A percentile compares a stretch with the other conserved stretches of the same genome.
Evolutionary conservation across 2,888 invertebrate species (phyloP).

Genomic region (Hypomecis atomaria): DNA sequence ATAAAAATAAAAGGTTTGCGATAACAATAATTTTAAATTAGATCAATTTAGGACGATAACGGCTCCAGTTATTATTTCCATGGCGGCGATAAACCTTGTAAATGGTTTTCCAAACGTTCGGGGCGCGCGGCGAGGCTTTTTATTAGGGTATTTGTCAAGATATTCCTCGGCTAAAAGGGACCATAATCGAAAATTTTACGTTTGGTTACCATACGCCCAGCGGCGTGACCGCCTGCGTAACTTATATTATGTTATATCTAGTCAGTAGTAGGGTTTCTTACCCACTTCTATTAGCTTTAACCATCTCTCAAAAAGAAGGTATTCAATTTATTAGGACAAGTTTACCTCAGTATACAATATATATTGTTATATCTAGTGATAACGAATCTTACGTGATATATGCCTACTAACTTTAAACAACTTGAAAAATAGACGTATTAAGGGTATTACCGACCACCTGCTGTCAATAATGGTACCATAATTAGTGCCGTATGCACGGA

Average conservation of each 20-base stretch:
- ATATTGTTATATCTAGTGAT: too few relatives aligned
- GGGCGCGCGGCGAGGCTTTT: conserved; percentile 76
- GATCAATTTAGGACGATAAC: conserved; percentile 83
- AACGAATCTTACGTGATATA: too few relatives aligned
- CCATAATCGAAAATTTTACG: conserved; percentile 79
- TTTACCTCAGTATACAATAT: too few relatives aligned
- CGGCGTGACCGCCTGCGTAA: conserved; percentile 53
- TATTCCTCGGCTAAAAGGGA: conserved; percentile 74
- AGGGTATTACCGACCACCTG: conserved; percentile 30
- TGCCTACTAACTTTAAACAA: too few relatives aligned
- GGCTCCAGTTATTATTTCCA: conserved; percentile 83
- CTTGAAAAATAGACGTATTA: too few relatives aligned
- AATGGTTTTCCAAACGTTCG: conserved; percentile 83
- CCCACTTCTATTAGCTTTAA: too few relatives aligned
- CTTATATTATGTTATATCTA: conserved; percentile 34
- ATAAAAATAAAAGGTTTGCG: conserved; percentile 80
- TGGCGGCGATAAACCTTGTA: conserved; percentile 82
- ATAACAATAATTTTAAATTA: conserved; percentile 84
- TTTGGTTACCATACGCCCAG: conserved; percentile 74
- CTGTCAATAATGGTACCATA: conserved; percentile 55
- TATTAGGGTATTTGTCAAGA: conserved; percentile 83
- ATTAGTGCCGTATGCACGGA: conserved; percentile 67
- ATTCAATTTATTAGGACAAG: too few relatives aligned
- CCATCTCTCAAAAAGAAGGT: too few relatives aligned
- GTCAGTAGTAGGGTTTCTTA: not conserved